These are phyloP conservation scores for Trichoplusia ni DNA, from an alignment of 1,140 invertebrate species.

Conservation along the genomic window DNA sequence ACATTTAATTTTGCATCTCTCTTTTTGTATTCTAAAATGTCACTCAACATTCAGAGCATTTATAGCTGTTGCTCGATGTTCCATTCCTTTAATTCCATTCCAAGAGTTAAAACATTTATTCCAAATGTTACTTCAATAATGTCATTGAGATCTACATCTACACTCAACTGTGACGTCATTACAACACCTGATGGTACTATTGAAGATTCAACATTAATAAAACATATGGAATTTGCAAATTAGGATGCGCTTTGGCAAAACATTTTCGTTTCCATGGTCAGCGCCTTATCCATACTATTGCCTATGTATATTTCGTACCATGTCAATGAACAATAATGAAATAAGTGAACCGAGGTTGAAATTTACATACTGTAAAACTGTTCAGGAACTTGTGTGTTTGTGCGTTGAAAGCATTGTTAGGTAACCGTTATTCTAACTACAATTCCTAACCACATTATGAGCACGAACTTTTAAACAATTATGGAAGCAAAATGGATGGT, in stretches of 20 bases:
- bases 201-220: constrained; percentile 34
- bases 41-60: too few relatives aligned
- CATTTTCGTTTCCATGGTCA: constrained; percentile 6
- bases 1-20: too few relatives aligned
- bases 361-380: constrained; percentile 5
- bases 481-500: too few relatives aligned
- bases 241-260: neutral
- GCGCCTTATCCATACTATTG: constrained; percentile 25
- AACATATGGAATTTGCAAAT: constrained; percentile 19
- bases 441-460: too few relatives aligned
- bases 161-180: neutral
- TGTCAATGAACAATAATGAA: constrained; percentile 22
- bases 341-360: constrained; percentile 35
- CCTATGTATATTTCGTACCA: neutral
- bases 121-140: too few relatives aligned
- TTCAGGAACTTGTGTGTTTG: neutral
- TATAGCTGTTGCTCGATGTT: too few relatives aligned
- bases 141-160: neutral
- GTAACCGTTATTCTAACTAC: too few relatives aligned
- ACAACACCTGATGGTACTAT: constrained; percentile 7
- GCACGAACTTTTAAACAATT: too few relatives aligned
- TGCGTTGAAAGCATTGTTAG: neutral
- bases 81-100: too few relatives aligned
- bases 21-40: too few relatives aligned
- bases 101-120: too few relatives aligned